Evolutionary conservation across 2,888 invertebrate species (phyloP).

Genomic region (Deroplatys truncata): DNA sequence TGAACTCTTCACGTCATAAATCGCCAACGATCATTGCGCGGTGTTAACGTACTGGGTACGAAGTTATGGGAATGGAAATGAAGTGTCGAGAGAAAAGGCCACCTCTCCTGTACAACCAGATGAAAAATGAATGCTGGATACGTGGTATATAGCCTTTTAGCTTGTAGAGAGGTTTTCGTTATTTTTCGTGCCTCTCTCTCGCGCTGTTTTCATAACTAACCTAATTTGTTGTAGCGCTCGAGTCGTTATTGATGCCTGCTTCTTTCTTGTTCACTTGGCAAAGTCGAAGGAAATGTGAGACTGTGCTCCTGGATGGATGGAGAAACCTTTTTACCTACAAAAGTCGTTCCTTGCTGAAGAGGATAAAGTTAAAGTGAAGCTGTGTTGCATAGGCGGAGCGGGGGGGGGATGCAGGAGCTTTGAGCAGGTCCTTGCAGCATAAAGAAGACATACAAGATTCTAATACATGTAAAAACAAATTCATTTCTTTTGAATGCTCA

Average conservation of each 20-base stretch:
- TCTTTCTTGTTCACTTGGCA: not conserved
- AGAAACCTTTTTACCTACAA: not conserved
- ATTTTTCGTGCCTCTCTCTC: not conserved
- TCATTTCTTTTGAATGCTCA: no score
- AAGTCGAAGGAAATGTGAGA: not conserved
- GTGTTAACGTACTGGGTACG: not conserved
- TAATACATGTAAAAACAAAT: no score
- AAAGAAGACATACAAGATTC: no score
- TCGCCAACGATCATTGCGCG: not conserved
- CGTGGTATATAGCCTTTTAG: not conserved
- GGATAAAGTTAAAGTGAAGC: not conserved
- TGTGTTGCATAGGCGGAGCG: no score
- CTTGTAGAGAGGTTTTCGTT: not conserved
- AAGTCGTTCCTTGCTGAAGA: not conserved
- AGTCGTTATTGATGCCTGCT: not conserved
- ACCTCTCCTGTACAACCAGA: not conserved
- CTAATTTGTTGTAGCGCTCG: not conserved
- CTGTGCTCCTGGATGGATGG: not conserved
- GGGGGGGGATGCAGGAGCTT: no score
- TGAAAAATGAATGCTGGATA: not conserved
- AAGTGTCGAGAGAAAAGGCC: not conserved
- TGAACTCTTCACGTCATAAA: not conserved
- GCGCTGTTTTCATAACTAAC: not conserved
- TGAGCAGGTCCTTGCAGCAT: no score
- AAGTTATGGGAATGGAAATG: not conserved